Evolutionary conservation across 2,888 invertebrate species (phyloP).

Genomic region (Polietes domitor): DNA sequence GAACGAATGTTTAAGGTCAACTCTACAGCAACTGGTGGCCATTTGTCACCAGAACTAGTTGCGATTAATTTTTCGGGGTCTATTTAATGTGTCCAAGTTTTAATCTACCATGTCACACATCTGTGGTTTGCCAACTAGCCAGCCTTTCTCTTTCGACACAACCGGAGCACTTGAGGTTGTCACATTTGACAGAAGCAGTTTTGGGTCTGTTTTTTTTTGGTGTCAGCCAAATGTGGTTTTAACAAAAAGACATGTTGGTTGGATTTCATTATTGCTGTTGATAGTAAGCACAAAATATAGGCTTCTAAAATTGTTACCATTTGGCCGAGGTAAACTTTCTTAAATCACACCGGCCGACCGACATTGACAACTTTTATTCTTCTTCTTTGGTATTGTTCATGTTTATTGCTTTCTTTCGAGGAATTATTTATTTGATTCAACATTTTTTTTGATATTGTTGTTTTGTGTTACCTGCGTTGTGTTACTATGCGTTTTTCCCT

Average conservation of each 20-base stretch:
- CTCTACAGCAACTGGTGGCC: neutral
- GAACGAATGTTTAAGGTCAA: neutral
- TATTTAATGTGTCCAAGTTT: neutral
- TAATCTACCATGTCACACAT: neutral
- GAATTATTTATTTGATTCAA: neutral
- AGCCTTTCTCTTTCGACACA: neutral
- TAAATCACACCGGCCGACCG: neutral
- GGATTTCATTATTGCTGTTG: neutral
- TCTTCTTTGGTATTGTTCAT: neutral
- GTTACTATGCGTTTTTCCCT: neutral
- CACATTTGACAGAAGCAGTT: neutral
- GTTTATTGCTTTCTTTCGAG: neutral
- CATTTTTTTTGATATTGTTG: neutral
- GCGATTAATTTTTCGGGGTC: constrained; percentile 9
- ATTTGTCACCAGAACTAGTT: neutral
- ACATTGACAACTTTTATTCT: neutral
- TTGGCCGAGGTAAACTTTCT: neutral
- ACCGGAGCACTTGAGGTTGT: neutral
- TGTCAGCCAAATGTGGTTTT: neutral
- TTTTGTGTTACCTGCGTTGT: too few relatives aligned
- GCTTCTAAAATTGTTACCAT: neutral
- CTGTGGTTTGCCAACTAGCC: constrained; percentile 8
- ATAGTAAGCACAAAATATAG: neutral
- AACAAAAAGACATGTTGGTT: neutral
- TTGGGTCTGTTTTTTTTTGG: neutral